These are phyloP conservation scores for Chironomus striatipennis DNA, from an alignment of 1,140 invertebrate species.

Conservation along the genomic window DNA sequence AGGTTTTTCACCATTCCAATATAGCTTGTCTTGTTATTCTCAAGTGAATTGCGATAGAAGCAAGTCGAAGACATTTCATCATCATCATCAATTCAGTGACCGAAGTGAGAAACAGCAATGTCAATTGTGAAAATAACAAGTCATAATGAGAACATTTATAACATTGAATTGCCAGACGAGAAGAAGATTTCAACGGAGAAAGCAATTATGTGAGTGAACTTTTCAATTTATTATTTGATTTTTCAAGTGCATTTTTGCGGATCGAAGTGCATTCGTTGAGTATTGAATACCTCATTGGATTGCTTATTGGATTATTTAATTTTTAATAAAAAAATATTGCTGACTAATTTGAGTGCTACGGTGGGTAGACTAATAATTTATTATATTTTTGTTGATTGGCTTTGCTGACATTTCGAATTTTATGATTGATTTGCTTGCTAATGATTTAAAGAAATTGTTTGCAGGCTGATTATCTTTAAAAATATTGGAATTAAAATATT, in stretches of 20 bases:
- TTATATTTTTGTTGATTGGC: too few relatives aligned
- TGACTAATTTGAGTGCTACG: too few relatives aligned
- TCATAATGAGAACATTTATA: conserved; percentile 7
- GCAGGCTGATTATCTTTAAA: too few relatives aligned
- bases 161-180: neutral
- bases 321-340: neutral
- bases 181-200: neutral
- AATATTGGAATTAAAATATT: too few relatives aligned
- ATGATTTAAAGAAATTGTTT: too few relatives aligned
- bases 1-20: neutral
- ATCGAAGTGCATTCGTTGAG: too few relatives aligned
- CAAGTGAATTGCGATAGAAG: neutral
- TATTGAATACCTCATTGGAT: too few relatives aligned
- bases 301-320: neutral
- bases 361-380: too few relatives aligned
- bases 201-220: neutral
- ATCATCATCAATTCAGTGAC: neutral
- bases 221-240: neutral
- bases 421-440: too few relatives aligned
- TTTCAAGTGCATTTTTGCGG: neutral
- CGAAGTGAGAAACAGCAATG: neutral
- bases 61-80: neutral
- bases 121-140: conserved; percentile 11
- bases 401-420: too few relatives aligned
- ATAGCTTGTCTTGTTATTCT: neutral